A percentile compares a stretch with the other conserved stretches of the same genome.
These are phyloP conservation scores for Fissipunctia ypsillon DNA, from an alignment of 2,888 invertebrate genomes.

Conservation along the genomic window DNA sequence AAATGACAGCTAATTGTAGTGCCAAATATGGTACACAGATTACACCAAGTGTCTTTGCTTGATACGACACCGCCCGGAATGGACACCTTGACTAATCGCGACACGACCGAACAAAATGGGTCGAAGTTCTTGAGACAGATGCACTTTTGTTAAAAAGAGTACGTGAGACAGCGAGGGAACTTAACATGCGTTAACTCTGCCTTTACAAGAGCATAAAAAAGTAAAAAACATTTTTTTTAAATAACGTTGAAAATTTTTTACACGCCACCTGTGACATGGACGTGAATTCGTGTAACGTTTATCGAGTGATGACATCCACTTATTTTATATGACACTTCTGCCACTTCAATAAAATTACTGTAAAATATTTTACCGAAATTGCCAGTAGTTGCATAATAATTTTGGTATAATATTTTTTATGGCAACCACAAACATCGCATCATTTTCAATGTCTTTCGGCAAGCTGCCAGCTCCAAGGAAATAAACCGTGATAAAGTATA, in stretches of 20 bases:
- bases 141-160: constrained; percentile 68
- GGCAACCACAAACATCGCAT: constrained; percentile 27
- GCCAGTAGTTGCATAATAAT: constrained; percentile 28
- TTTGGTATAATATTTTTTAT: constrained; percentile 36
- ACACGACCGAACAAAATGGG: constrained; percentile 78
- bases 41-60: constrained; percentile 81
- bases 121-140: constrained; percentile 74
- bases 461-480: constrained; percentile 44
- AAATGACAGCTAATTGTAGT: constrained; percentile 85
- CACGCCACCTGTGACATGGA: constrained; percentile 46
- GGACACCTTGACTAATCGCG: constrained; percentile 87
- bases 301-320: constrained; percentile 55
- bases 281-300: constrained; percentile 44
- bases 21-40: constrained; percentile 84
- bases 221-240: constrained; percentile 28
- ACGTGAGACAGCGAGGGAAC: constrained; percentile 61
- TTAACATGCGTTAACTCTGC: constrained; percentile 50
- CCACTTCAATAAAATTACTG: constrained; percentile 41
- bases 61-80: constrained; percentile 82
- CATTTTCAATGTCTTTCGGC: constrained; percentile 40
- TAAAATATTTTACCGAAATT: constrained; percentile 43
- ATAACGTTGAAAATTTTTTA: constrained; percentile 35
- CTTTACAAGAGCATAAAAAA: constrained; percentile 52
- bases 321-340: constrained; percentile 50
- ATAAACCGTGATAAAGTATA: constrained; percentile 42